phyloP scores from a whole-genome alignment of 2,888 invertebrate species.

The Yponomeuta malinellus region DNA sequence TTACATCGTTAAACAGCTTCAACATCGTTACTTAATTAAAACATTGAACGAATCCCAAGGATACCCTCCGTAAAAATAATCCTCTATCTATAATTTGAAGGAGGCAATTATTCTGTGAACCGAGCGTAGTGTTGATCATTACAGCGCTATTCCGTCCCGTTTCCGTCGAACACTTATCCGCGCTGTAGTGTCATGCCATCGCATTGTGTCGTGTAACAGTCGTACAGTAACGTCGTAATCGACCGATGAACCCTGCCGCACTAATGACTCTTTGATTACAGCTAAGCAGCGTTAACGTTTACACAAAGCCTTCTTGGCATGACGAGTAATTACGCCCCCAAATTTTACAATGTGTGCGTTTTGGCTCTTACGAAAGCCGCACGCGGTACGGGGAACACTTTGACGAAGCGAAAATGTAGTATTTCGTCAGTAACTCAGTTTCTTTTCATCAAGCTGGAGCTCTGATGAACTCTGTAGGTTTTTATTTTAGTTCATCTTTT shows the following conservation, averaged over 20 bases:
- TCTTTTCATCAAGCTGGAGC: too few species aligned
- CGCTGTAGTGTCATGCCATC: conserved; percentile 39
- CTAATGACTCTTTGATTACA: conserved; percentile 63
- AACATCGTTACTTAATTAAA: too few species aligned
- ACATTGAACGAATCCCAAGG: too few species aligned
- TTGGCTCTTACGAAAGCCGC: not conserved
- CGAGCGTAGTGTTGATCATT: not conserved
- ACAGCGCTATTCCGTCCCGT: conserved; percentile 10
- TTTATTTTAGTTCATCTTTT: too few species aligned
- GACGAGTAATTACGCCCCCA: not conserved
- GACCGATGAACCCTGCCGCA: conserved; percentile 38
- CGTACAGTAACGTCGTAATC: conserved; percentile 36
- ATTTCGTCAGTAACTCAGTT: too few species aligned
- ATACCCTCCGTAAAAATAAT: too few species aligned
- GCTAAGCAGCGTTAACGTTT: conserved; percentile 31
- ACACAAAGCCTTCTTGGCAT: conserved; percentile 1
- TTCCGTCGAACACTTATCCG: conserved; percentile 8
- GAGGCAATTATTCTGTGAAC: not conserved
- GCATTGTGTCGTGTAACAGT: conserved; percentile 49
- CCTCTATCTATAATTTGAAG: too few species aligned
- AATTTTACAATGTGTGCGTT: not conserved
- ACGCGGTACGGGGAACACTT: not conserved
- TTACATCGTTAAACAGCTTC: too few species aligned
- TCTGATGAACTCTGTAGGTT: too few species aligned
- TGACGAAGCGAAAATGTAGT: too few species aligned